Conservation (phyloP, 2,797 vertebrate genomes). For the Rousettus madagascariensis region DNA sequence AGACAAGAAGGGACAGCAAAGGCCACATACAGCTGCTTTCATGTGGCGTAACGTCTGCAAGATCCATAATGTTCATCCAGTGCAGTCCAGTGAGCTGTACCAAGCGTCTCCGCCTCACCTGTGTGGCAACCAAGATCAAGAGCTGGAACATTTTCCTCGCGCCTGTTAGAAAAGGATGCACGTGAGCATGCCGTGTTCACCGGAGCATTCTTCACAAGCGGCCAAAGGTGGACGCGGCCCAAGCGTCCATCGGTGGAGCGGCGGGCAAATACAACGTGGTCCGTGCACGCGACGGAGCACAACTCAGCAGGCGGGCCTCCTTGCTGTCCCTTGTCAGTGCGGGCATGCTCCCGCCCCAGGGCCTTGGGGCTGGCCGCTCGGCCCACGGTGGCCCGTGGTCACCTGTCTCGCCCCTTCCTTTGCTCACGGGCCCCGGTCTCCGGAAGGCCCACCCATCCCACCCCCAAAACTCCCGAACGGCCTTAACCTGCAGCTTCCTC, state of each 20-base stretch:
- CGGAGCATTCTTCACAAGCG: not conserved
- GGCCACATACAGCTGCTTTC: not conserved
- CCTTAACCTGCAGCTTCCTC: not conserved
- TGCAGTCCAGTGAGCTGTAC: not conserved
- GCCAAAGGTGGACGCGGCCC: not conserved
- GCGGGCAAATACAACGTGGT: no score
- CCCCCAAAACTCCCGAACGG: not conserved
- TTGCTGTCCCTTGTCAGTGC: not conserved
- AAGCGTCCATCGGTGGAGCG: no score
- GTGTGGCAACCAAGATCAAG: not conserved
- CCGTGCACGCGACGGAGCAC: fast-evolving
- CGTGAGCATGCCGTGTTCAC: not conserved
- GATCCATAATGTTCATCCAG: not conserved
- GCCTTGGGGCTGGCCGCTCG: not conserved
- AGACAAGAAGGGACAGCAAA: not conserved
- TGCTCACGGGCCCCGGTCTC: not conserved
- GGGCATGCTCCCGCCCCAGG: not conserved
- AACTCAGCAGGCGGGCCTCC: not conserved
- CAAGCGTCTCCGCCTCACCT: not conserved
- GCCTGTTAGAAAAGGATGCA: no score
- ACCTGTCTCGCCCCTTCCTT: not conserved
- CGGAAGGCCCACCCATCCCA: not conserved
- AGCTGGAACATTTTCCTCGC: not conserved
- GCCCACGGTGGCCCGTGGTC: not conserved
- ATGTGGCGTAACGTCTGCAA: not conserved